These are phyloP conservation scores for Lota lota DNA, from an alignment of 2,113 vertebrate genomes.

Conservation along the genomic window DNA sequence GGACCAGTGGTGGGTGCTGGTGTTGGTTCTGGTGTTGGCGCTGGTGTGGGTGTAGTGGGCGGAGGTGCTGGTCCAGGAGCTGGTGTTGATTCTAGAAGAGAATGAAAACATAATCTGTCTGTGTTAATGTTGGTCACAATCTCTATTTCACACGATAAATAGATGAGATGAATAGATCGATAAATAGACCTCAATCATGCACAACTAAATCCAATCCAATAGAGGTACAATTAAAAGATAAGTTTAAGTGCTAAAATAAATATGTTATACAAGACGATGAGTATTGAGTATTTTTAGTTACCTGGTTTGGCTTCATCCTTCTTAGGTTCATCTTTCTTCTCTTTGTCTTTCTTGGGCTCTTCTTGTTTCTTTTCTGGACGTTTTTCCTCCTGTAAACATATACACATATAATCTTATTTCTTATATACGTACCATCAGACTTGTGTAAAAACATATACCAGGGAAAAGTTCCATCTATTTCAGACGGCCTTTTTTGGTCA, in stretches of 20 bases:
- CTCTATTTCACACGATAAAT: no score
- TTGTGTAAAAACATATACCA: no score
- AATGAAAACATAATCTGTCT: no score
- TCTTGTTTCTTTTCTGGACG: conserved; percentile 41
- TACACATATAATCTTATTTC: neutral
- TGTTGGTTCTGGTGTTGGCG: neutral
- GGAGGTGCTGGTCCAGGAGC: neutral
- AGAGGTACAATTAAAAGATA: no score
- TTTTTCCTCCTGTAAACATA: conserved; percentile 47
- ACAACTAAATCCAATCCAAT: no score
- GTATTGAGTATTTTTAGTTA: conserved; percentile 11
- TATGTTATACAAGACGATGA: no score
- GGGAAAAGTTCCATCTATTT: no score
- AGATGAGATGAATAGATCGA: no score
- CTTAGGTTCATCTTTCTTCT: conserved; percentile 10
- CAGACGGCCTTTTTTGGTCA: no score
- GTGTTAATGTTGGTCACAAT: no score
- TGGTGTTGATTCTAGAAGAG: neutral
- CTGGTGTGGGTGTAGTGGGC: neutral
- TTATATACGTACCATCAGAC: neutral
- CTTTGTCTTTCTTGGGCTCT: conserved; percentile 37
- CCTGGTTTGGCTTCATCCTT: conserved; percentile 46
- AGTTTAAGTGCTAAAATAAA: no score
- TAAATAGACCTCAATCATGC: no score
- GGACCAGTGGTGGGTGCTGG: conserved; percentile 6